Conservation (phyloP, 1,140 invertebrate species). For the Lepidotrigona ventralis region DNA sequence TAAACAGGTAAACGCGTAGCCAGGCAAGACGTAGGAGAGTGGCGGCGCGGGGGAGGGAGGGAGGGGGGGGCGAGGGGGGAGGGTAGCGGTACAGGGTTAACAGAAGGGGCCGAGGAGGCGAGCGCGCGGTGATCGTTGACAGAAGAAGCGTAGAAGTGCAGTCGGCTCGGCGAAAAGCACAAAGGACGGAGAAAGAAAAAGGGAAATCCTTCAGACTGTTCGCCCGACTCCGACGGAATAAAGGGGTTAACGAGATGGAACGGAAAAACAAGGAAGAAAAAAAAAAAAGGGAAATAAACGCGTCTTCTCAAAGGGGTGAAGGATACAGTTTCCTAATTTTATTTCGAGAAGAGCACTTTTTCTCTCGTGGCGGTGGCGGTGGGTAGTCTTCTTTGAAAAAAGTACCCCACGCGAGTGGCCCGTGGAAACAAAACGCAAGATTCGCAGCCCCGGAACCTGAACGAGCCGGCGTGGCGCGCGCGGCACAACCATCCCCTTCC, state of each 20-base stretch:
- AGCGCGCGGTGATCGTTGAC: constrained; percentile 35
- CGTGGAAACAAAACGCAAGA: constrained; percentile 55
- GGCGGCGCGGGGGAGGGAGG: too few relatives aligned
- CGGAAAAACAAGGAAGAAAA: constrained; percentile 58
- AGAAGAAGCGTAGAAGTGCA: constrained; percentile 30
- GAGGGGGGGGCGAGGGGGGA: not conserved
- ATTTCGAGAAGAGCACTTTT: constrained; percentile 63
- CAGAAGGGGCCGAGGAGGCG: not conserved
- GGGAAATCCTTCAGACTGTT: constrained; percentile 54
- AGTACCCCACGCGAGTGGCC: constrained; percentile 47
- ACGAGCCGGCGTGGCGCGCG: too few relatives aligned
- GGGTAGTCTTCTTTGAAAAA: constrained; percentile 56
- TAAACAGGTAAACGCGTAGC: constrained; percentile 28
- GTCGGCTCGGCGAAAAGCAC: constrained; percentile 44
- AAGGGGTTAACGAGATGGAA: constrained; percentile 66
- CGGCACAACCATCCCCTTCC: constrained; percentile 29
- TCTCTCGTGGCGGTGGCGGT: constrained; percentile 3
- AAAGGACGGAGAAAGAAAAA: constrained; percentile 41
- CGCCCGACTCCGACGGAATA: constrained; percentile 54
- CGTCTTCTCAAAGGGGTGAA: constrained; percentile 63
- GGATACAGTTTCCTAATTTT: constrained; percentile 67
- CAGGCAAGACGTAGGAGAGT: not conserved
- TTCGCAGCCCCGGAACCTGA: constrained; percentile 29
- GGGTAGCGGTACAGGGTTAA: not conserved
- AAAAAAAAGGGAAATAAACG: constrained; percentile 64